Conservation (phyloP, 2,113 vertebrate species). For the Leptobrachium ailaonicum region DNA sequence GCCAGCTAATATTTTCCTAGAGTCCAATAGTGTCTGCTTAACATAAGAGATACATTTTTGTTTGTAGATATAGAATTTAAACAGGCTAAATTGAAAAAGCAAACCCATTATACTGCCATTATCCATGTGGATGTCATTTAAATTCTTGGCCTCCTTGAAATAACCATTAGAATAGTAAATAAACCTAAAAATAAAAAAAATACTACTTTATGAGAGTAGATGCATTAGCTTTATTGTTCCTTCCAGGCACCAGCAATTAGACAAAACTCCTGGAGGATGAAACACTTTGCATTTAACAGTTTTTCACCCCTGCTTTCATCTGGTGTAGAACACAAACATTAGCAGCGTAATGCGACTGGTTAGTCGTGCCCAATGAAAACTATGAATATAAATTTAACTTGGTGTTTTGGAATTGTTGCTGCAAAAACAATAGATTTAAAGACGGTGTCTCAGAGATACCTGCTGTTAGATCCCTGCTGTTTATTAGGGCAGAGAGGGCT, state of each 20-base stretch:
- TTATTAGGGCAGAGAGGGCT: slow-evolving; percentile 17
- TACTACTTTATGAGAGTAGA: slow-evolving; percentile 55
- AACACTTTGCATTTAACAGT: slow-evolving; percentile 55
- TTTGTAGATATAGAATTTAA: slow-evolving; percentile 51
- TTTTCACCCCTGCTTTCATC: slow-evolving; percentile 50
- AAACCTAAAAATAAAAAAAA: slow-evolving; percentile 50
- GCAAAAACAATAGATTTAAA: slow-evolving; percentile 35
- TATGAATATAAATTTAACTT: slow-evolving; percentile 49
- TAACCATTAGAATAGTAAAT: slow-evolving; percentile 55
- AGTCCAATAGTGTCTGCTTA: slow-evolving; percentile 5
- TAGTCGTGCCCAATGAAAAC: slow-evolving; percentile 52
- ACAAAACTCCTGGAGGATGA: slow-evolving; percentile 53
- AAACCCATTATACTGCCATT: slow-evolving; percentile 52
- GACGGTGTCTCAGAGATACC: slow-evolving; percentile 14
- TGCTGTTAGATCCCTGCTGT: slow-evolving; percentile 33
- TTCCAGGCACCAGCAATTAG: slow-evolving; percentile 53
- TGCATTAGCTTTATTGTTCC: slow-evolving; percentile 56
- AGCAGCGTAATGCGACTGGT: slow-evolving; percentile 45
- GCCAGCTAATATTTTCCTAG: background rate
- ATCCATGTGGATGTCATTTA: slow-evolving; percentile 55
- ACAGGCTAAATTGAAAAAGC: slow-evolving; percentile 53
- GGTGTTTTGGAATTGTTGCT: slow-evolving; percentile 26
- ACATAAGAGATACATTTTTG: slow-evolving; percentile 39
- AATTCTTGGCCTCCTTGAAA: slow-evolving; percentile 51
- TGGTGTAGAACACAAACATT: slow-evolving; percentile 45